Evolutionary conservation across 2,797 vertebrate species (phyloP).

Genomic region (Austrolebias charrua): DNA sequence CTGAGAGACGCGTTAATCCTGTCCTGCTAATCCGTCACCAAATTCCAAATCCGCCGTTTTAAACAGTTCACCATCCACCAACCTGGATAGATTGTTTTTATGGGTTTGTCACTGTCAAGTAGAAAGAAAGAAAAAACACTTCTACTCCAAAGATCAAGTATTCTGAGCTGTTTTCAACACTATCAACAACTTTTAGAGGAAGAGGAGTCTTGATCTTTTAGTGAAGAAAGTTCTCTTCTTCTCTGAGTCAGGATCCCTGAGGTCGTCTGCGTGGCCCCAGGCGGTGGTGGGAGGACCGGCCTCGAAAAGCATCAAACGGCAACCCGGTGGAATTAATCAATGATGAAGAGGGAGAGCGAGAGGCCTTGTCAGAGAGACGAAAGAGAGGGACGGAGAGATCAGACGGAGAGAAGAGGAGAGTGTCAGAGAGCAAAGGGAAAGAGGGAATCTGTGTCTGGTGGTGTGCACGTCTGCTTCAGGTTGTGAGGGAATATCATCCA

Average conservation of each 20-base stretch:
- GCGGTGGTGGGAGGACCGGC: constrained; percentile 55
- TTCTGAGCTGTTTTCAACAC: constrained; percentile 5
- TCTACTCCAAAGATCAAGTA: constrained; percentile 25
- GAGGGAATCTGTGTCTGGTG: neutral
- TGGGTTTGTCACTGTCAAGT: constrained; percentile 17
- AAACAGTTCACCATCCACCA: neutral
- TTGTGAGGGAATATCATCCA: constrained; percentile 1
- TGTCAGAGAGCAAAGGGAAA: constrained; percentile 35
- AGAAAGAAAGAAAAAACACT: constrained; percentile 11
- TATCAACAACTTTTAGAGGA: constrained; percentile 47
- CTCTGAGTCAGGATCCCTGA: constrained; percentile 44
- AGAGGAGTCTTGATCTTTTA: constrained; percentile 59
- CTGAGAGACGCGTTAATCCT: neutral
- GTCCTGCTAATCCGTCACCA: constrained; percentile 15
- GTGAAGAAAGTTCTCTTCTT: constrained; percentile 50
- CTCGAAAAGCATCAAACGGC: constrained; percentile 57
- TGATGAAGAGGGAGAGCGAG: constrained; percentile 24
- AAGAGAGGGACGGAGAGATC: constrained; percentile 46
- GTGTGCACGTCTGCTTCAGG: neutral
- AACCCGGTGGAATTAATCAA: constrained; percentile 69
- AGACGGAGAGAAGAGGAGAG: constrained; percentile 25
- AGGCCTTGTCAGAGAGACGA: constrained; percentile 37
- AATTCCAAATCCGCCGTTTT: neutral
- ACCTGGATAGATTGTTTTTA: constrained; percentile 6
- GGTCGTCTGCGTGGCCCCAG: constrained; percentile 48